These are phyloP conservation scores for Phrynocephalus forsythii DNA, from an alignment of 2,797 vertebrate species.

Conservation along the genomic window DNA sequence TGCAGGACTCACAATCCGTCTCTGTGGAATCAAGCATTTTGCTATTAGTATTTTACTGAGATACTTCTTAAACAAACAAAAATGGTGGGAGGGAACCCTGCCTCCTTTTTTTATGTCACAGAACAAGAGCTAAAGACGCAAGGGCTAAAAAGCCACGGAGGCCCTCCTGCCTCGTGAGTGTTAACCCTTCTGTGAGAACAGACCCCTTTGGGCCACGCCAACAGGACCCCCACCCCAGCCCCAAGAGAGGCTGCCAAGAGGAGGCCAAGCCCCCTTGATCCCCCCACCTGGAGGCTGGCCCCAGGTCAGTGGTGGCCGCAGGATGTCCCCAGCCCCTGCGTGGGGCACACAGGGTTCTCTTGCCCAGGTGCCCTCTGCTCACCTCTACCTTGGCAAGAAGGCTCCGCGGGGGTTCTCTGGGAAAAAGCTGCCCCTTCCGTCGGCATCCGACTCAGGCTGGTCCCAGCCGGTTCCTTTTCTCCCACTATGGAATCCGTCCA, in stretches of 20 bases:
- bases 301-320: neutral
- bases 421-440: neutral
- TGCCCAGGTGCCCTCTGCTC: too few relatives aligned
- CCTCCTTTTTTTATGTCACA: too few relatives aligned
- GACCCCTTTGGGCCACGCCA: too few relatives aligned
- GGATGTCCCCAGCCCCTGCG: too few relatives aligned
- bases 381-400: neutral
- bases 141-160: too few relatives aligned
- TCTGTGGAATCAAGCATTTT: neutral
- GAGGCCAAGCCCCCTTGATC: too few relatives aligned
- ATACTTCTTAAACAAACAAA: neutral
- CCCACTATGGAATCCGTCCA: neutral
- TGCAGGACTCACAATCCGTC: neutral
- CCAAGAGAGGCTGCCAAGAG: too few relatives aligned
- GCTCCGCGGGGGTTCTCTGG: neutral
- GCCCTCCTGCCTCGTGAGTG: too few relatives aligned
- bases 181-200: too few relatives aligned
- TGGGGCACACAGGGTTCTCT: too few relatives aligned
- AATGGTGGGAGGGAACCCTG: neutral
- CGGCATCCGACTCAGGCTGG: neutral
- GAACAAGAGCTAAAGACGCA: too few relatives aligned
- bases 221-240: neutral
- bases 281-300: neutral
- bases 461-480: neutral
- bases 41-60: neutral